A percentile compares a stretch with the other conserved stretches of the same genome.
phyloP scores from a whole-genome alignment of 1,140 invertebrate species.

The Drepana arcuata region DNA sequence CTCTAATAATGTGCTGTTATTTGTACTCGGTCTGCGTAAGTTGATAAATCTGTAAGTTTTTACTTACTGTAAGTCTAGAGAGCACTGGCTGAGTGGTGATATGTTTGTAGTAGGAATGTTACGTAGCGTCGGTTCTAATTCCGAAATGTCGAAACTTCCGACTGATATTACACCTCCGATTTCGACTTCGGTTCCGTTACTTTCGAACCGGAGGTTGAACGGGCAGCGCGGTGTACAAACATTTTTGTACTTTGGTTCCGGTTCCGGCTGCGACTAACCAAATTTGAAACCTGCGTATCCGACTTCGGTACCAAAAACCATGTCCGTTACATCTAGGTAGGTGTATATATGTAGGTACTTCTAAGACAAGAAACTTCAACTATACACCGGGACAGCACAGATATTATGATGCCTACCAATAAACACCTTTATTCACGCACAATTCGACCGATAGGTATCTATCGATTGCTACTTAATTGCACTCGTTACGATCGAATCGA shows the following conservation, averaged over 20 bases:
- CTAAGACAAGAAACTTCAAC: neutral
- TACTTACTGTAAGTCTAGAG: no score
- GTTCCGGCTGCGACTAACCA: neutral
- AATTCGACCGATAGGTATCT: constrained; percentile 22
- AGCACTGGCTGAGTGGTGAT: neutral
- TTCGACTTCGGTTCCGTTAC: neutral
- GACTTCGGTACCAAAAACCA: neutral
- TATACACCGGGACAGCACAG: constrained; percentile 21
- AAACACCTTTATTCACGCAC: constrained; percentile 44
- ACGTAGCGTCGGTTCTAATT: neutral
- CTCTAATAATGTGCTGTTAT: neutral
- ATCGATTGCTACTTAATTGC: constrained; percentile 25
- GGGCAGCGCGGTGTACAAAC: neutral
- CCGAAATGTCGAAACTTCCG: neutral
- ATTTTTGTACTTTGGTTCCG: neutral
- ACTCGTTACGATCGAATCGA: constrained; percentile 13
- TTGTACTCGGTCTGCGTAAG: neutral
- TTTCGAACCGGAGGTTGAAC: neutral
- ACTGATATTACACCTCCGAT: neutral
- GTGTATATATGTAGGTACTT: neutral
- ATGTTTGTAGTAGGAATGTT: neutral
- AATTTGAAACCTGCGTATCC: neutral
- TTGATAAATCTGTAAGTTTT: neutral
- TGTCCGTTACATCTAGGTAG: no score
- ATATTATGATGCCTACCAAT: constrained; percentile 33